Conservation (phyloP, 92 coral and sea anemone genomes). For the Porites cylindrica region DNA sequence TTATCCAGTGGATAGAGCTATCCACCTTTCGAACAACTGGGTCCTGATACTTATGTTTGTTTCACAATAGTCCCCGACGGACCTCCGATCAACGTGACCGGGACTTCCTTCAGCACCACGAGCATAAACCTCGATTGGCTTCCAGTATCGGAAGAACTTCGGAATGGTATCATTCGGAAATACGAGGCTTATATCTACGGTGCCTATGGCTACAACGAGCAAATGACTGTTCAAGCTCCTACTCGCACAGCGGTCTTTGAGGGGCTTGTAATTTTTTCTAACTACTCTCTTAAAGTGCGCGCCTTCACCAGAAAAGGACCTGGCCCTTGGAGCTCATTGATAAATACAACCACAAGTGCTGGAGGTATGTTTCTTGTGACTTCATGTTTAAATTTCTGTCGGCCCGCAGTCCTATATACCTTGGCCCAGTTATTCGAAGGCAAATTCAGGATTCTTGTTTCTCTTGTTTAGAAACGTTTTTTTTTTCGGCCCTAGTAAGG, state of each 20-base stretch:
- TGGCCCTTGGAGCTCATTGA: constrained; percentile 53
- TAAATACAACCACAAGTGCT: constrained; percentile 36
- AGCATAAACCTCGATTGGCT: constrained; percentile 58
- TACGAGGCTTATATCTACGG: constrained; percentile 1
- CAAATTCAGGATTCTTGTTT: too few relatives aligned
- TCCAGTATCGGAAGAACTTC: constrained; percentile 45
- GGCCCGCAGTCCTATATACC: not conserved
- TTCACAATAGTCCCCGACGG: constrained; percentile 55
- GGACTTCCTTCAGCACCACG: constrained; percentile 24
- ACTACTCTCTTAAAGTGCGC: constrained; percentile 49
- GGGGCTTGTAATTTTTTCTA: constrained; percentile 34
- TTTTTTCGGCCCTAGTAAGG: too few relatives aligned
- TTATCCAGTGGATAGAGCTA: too few relatives aligned
- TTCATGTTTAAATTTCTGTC: not conserved
- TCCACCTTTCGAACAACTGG: too few relatives aligned
- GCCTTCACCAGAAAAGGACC: constrained; percentile 64
- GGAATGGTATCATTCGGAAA: constrained; percentile 54
- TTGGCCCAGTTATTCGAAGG: too few relatives aligned
- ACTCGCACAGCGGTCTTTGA: constrained; percentile 2
- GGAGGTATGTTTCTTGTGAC: constrained; percentile 36
- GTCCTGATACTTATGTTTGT: not conserved
- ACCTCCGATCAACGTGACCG: constrained; percentile 59
- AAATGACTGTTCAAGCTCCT: not conserved
- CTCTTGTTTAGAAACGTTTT: too few relatives aligned
- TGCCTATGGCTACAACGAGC: not conserved